These are phyloP conservation scores for Peromyscus californicus DNA, from an alignment of 2,113 vertebrate genomes.

Conservation along the genomic window DNA sequence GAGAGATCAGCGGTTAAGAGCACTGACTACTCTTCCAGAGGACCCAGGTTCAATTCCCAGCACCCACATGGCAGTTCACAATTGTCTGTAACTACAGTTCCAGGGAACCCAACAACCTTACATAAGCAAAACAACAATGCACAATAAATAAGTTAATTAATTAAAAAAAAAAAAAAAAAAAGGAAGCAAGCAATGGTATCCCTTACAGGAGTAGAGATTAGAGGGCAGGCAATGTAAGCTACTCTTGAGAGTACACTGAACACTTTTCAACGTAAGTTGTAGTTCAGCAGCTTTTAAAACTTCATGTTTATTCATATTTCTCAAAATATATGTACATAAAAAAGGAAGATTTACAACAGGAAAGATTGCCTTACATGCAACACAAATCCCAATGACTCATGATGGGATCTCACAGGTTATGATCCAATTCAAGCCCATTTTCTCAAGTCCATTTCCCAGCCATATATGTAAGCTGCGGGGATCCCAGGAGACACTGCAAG, in stretches of 20 bases:
- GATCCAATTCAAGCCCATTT: slow-evolving; percentile 65
- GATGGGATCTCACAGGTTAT: slow-evolving; percentile 78
- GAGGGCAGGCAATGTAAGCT: background rate
- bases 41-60: background rate
- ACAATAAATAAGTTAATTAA: background rate
- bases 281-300: slow-evolving; percentile 83
- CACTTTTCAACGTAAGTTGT: slow-evolving; percentile 73
- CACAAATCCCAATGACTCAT: slow-evolving; percentile 81
- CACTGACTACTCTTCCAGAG: background rate
- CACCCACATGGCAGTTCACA: background rate
- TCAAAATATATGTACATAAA: slow-evolving; percentile 87
- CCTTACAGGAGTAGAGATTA: background rate
- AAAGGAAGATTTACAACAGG: slow-evolving; percentile 86
- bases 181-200: background rate
- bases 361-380: slow-evolving; percentile 86
- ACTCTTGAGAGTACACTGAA: slow-evolving; percentile 7
- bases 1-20: background rate
- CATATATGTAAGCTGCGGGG: slow-evolving; percentile 53
- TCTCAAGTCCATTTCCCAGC: slow-evolving; percentile 77
- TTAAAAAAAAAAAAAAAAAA: slow-evolving; percentile 58
- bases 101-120: background rate
- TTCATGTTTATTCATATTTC: slow-evolving; percentile 85
- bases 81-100: background rate
- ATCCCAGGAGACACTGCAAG: slow-evolving; percentile 77
- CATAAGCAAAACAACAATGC: background rate